Evolutionary conservation across 2,113 vertebrate species (phyloP), one percentile per base, ranked within the genome.

Genomic region (Nettapus auritus): DNA sequence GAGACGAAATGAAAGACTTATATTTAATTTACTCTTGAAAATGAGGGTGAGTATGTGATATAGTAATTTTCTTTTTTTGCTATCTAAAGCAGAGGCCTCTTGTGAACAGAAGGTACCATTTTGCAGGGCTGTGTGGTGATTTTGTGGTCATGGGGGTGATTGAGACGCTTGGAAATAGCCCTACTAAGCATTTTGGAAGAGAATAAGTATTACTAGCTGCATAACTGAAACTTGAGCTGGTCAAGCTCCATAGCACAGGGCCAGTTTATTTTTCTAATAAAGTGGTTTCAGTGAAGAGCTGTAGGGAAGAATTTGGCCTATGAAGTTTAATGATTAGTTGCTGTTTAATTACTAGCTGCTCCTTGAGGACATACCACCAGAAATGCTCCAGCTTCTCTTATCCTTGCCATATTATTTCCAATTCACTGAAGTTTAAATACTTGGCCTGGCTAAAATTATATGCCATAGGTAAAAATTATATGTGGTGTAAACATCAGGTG

Each of bases 241-340:
- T 95, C 90, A 93, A 89, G 86, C 88, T 89, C 73, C 3, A 1
- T 68, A 93, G 86, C 86, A 93, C 66, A 94, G 93, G 71, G 52
- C n/a, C 38, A 38, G 60, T 94, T 96, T 84, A 62, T 90, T 95
- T 93, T 93, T 94, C 62, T 82, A 62, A 55, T 50, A 18, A 34
- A 71, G 57, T n/a, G 20, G 57, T 79, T 95, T 90, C 44, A 89
- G 1, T 52, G 64, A 36, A 76, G 75, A 82, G 81, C 93, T 63
- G 48, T 89, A 76, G 75, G 67, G 81, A 96, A 95, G 64, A 79
- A 93, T 64, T 92, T 91, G 73, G 36, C 40, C 25, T 76, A 7
- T 73, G 74, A 60, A 79, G 69, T 94, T 94, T 94, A 93, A 95
- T 88, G 83, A 84, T 90, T 94, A 87, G 57, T 94, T 92, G 44